phyloP scores from a whole-genome alignment of 64 coral and sea anemone genomes.

The Stylophora pistillata region DNA sequence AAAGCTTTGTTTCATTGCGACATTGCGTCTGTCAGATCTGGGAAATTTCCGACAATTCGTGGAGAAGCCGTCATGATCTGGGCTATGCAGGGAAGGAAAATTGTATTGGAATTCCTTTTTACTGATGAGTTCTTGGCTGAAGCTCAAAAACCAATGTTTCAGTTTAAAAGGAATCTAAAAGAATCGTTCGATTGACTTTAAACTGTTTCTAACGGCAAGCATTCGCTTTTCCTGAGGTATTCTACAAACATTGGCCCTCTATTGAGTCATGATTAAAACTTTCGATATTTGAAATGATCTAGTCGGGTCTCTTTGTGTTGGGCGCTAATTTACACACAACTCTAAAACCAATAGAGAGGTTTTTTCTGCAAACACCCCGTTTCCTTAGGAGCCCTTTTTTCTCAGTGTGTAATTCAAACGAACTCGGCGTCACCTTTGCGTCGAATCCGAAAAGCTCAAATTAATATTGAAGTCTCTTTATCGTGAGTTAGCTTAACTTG shows the following conservation, averaged over 20 bases:
- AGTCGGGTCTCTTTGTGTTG: background rate
- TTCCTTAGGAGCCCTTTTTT: background rate
- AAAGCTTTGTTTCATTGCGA: background rate
- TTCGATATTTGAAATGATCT: conserved; percentile 28
- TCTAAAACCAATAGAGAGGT: background rate
- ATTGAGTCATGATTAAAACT: conserved; percentile 25
- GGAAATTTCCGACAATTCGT: background rate
- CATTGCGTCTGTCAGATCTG: background rate
- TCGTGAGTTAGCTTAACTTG: background rate
- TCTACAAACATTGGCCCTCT: background rate
- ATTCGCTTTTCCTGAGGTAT: background rate
- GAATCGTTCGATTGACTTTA: too few species aligned
- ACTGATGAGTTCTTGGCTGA: too few species aligned
- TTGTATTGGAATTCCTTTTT: too few species aligned
- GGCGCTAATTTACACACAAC: conserved; percentile 12
- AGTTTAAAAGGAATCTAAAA: too few species aligned
- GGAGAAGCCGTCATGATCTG: background rate
- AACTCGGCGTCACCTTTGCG: background rate
- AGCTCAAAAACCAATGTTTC: too few species aligned
- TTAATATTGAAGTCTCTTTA: background rate
- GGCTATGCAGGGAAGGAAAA: too few species aligned
- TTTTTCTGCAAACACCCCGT: background rate
- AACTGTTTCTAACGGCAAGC: background rate
- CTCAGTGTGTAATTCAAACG: background rate
- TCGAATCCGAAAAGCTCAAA: background rate